Evolutionary conservation across 2,113 vertebrate genomes (phyloP), one percentile per base, ranked within the genome.

Genomic region (Forbesichthys agassizii): DNA sequence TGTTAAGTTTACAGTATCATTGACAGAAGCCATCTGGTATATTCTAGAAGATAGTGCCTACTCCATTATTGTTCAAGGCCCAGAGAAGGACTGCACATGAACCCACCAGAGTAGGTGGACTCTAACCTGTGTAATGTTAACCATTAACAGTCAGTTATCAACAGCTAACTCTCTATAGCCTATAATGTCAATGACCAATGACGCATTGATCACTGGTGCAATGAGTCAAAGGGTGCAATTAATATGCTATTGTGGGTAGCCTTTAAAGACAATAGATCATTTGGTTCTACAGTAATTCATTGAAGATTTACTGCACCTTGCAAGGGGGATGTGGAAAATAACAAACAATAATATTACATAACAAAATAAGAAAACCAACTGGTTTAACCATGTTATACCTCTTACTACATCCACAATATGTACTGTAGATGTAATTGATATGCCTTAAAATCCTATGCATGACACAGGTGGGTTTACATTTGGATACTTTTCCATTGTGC

Each of bases 111-210:
- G 64, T 3, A n/a, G 70, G 61, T 54, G 85, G 86, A 92, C 91
- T 91, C 86, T 85, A 86, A 89, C 88, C 91, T 86, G 76, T 42
- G 58, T 55, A 0, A 3, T 61, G 89, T 88, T 89, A 92, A 90
- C 68, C 68, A 91, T 93, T 92, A 83, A 92, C 88, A 64, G 64
- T 66, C 33, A 53, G 73, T 68, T 74, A 70, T 84, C 57, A 68
- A 48, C 68, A 52, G 18, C 71, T 67, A 71, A 33, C 62, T 69
- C 36, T 75, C 62, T 36, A 61, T 18, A 48, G 68, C n/a, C 62
- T 49, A 51, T 8, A 33, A 46, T 81, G 83, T 85, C 75, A 88
- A 56, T 75, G 73, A 76, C 27, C 27, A 27, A 27, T 27, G 27
- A 27, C 27, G 27, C 27, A 27, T 3, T 27, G 27, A 77, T 68